Base-by-base conservation (phyloP, 2,113 vertebrate species). In the Seriola aureovittata region DNA sequence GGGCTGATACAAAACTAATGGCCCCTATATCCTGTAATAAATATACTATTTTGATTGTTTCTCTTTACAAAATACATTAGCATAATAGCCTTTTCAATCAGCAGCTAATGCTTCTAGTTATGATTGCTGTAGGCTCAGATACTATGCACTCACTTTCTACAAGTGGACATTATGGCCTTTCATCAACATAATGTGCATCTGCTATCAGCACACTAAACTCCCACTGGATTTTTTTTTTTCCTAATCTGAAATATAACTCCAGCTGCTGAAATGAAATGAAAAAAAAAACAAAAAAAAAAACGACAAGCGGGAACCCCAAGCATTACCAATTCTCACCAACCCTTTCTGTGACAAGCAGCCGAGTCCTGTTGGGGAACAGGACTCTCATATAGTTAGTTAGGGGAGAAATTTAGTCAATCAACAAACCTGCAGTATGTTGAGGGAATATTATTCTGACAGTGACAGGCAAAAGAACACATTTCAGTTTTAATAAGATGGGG, bases 1-100 rank as follows among this genome's bases (percentile, higher is more conserved):
- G 14, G 57, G 16, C n/a, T 36, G 55, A 77, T 78, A 57, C 10
- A 71, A 62, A 79, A 85, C 17, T 78, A 86, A 85, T 58, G 67
- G 48, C 63, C 65, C 52, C 46, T 64, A 8, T n/a, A 68, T 54
- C 46, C 1, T 64, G n/a, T 36, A 68, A 17, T 44, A 78, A 82
- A 88, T 76, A 68, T 36, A 69, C 8, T 12, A 10, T 55, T 89
- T 68, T 65, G 38, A 63, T 70, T 4, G 59, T 76, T 57, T 71
- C 34, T 78, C 67, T 71, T 79, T 44, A 34, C 42, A 16, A 65
- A 80, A 81, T 12, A 40, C 52, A 83, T 86, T 83, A 78, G n/a
- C 75, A 79, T 81, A 76, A 86, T 48, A 40, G 62, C 69, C 54
- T 81, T 83, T 85, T 63, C 14, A 82, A 82, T 69, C 75, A 85